Conservation (phyloP, 2,888 invertebrate genomes). For the Mactromeris polynyma region DNA sequence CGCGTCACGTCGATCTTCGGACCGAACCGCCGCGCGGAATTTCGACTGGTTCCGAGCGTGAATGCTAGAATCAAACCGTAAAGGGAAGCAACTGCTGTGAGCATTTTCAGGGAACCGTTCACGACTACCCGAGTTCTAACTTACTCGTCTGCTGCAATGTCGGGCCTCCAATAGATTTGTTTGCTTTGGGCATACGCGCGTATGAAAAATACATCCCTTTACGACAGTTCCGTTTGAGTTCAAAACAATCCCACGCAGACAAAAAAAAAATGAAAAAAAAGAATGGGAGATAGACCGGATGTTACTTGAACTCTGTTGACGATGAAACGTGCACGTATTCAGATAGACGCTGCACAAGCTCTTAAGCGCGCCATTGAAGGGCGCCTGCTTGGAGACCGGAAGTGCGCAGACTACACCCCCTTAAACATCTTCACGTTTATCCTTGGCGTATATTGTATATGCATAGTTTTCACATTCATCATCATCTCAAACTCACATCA, state of each 20-base stretch:
- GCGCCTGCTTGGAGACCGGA: slow-evolving; percentile 8
- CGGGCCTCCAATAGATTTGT: background rate
- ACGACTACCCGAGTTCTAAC: no score
- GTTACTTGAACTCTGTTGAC: background rate
- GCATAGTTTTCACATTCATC: background rate
- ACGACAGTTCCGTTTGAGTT: background rate
- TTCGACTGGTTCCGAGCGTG: no score
- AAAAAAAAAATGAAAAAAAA: background rate
- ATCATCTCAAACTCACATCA: background rate
- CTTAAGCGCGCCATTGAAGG: background rate
- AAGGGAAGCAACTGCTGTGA: no score
- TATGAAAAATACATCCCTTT: background rate
- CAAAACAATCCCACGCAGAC: background rate
- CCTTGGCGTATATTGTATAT: background rate
- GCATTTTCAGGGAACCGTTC: no score
- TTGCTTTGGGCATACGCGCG: background rate
- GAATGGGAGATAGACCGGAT: background rate
- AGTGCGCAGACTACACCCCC: background rate
- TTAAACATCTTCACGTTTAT: background rate
- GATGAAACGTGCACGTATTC: background rate
- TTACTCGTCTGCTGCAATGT: background rate
- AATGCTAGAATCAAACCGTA: no score
- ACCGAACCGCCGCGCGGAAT: no score
- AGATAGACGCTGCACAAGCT: background rate
- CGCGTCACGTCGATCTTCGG: no score